Percentiles rank a stretch among this genome's conserved stretches.
Conservation (phyloP, 2,113 vertebrate species). For the Trochalopteron elliotii region DNA sequence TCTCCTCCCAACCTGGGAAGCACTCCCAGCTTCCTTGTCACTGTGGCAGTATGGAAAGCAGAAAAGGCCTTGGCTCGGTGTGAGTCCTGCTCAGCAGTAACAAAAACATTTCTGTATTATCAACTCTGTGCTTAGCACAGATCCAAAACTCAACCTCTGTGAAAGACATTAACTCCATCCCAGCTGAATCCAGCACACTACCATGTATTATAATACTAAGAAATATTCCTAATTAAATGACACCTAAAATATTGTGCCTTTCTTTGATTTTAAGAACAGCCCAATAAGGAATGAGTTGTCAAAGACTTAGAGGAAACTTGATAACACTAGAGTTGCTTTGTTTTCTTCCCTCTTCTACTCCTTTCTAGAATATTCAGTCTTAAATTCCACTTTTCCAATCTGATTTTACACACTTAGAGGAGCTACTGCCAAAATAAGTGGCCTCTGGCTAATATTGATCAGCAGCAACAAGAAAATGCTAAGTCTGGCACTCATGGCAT, state of each 20-base stretch:
- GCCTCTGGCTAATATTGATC: neutral
- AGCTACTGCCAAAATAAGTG: neutral
- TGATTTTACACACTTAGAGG: neutral
- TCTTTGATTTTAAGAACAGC: neutral
- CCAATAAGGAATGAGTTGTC: neutral
- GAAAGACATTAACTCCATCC: too few species aligned
- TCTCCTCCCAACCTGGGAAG: neutral
- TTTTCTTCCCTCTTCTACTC: neutral
- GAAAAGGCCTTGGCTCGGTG: neutral
- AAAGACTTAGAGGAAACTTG: neutral
- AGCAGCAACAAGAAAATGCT: neutral
- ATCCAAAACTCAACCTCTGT: neutral
- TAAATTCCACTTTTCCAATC: neutral
- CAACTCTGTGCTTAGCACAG: neutral
- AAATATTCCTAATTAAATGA: neutral
- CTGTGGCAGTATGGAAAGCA: fast-evolving
- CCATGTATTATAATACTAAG: neutral
- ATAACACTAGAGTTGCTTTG: neutral
- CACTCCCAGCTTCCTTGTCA: fast-evolving
- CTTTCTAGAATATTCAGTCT: neutral
- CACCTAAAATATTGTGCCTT: neutral
- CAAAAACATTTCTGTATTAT: neutral
- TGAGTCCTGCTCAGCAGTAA: neutral
- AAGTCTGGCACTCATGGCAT: too few species aligned
- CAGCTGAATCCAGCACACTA: neutral